Evolutionary conservation across 1,140 invertebrate species (phyloP).

Genomic region (Berghia stephanieae): DNA sequence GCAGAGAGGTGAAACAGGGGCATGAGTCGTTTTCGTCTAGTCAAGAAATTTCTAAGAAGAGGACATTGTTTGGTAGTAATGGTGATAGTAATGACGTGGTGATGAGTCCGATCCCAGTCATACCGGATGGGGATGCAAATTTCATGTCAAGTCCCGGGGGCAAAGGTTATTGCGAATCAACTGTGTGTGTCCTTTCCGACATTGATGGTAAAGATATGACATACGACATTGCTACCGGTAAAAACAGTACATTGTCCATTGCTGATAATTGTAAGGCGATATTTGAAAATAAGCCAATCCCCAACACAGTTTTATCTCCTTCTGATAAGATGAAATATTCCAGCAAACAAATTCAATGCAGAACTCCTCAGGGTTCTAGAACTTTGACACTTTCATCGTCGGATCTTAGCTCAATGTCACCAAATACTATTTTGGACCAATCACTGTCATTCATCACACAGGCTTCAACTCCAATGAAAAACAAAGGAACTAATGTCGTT

Average conservation of each 20-base stretch:
- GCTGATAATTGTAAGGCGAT: not conserved
- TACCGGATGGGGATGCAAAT: too few species aligned
- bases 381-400: not conserved
- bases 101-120: slow-evolving; percentile 28
- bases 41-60: not conserved
- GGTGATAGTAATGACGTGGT: too few species aligned
- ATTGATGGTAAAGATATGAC: too few species aligned
- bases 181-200: too few species aligned
- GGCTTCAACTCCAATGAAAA: not conserved
- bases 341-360: not conserved
- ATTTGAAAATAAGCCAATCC: not conserved
- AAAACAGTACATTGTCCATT: not conserved
- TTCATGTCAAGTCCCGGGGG: too few species aligned
- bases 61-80: too few species aligned
- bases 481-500: not conserved
- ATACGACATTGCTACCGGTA: not conserved
- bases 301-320: not conserved
- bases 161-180: too few species aligned
- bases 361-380: not conserved
- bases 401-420: slow-evolving; percentile 22
- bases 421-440: slow-evolving; percentile 39
- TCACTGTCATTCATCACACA: slow-evolving; percentile 30
- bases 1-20: slow-evolving; percentile 11
- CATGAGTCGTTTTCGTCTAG: too few species aligned
- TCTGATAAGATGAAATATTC: not conserved